A percentile compares a stretch with the other conserved stretches of the same genome.
Conservation (phyloP, 2,888 invertebrate genomes). For the Xanthorhoe designata region DNA sequence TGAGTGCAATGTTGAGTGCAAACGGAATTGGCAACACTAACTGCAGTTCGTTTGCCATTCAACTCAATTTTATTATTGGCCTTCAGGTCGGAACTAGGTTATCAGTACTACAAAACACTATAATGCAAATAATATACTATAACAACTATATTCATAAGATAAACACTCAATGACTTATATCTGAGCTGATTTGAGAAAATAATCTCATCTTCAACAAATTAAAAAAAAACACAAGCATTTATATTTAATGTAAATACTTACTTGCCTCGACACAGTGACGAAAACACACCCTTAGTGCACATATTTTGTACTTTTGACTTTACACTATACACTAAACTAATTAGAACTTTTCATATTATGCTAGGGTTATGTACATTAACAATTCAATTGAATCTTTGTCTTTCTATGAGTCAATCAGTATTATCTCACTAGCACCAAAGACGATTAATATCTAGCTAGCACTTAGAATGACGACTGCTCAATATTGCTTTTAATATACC, state of each 20-base stretch:
- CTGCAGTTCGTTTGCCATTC: no score
- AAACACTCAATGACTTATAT: not conserved
- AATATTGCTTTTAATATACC: not conserved
- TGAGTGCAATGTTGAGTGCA: no score
- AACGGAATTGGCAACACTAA: no score
- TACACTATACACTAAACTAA: not conserved
- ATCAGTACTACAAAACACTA: no score
- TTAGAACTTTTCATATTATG: not conserved
- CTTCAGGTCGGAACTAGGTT: no score
- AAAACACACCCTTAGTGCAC: conserved; percentile 44
- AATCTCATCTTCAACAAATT: not conserved
- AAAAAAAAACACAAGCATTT: not conserved
- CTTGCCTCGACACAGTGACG: conserved; percentile 52
- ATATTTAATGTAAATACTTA: conserved; percentile 12
- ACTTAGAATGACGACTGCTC: not conserved
- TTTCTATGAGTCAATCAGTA: not conserved
- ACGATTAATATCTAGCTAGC: no score
- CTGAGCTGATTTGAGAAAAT: not conserved
- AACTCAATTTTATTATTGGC: no score
- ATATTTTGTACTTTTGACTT: conserved; percentile 19
- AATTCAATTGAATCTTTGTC: not conserved
- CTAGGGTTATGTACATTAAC: not conserved
- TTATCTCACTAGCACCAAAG: no score
- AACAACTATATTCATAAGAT: no score
- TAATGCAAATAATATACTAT: no score